Evolutionary conservation across 2,888 invertebrate genomes (phyloP), one percentile per base, ranked within the genome.

Genomic region (Elgonia sp.): DNA sequence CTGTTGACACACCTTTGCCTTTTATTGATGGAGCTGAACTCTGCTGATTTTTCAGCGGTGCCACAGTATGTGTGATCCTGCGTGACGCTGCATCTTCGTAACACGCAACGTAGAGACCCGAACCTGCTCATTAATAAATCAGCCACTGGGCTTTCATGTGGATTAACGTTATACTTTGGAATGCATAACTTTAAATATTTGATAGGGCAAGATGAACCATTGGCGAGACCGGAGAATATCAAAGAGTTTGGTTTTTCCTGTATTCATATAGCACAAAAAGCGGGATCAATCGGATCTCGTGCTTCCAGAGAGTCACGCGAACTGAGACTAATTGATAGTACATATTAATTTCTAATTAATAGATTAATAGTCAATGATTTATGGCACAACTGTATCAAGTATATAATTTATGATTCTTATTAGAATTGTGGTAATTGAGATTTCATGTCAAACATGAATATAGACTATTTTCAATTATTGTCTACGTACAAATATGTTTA

Each of bases 91-190:
- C 77, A 62, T 76, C 39, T 8, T 57, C 83, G 85, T 72, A 89
- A 89, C 89, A 90, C 85, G 89, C 86, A 83, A 87, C 79, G 79
- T 5, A 3, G 29, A 88, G 73, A 72, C 81, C 21, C 72, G 46
- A 77, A 79, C 89, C 76, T 84, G 76, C 76, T 77, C 62, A 62
- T 53, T 84, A 70, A 76, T 69, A 83, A 83, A 83, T 77, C 84
- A 84, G 53, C 77, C 53, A 40, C 21, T 29, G 50, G 53, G 72
- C 72, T 62, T 81, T 81, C 69, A 42, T 63, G 81, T 62, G 63
- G 63, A 81, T 81, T 81, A 72, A 60, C 81, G 81, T 37, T 80
- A 62, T 70, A 62, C 60, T 70, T 70, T 63, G 40, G 62, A 70
- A 70, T 60, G 50, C 53, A 42, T 37, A 50, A 10, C 14, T 37